Evolutionary conservation across 2,888 invertebrate species (phyloP).

Genomic region (Hirtodrosophila alboralis): DNA sequence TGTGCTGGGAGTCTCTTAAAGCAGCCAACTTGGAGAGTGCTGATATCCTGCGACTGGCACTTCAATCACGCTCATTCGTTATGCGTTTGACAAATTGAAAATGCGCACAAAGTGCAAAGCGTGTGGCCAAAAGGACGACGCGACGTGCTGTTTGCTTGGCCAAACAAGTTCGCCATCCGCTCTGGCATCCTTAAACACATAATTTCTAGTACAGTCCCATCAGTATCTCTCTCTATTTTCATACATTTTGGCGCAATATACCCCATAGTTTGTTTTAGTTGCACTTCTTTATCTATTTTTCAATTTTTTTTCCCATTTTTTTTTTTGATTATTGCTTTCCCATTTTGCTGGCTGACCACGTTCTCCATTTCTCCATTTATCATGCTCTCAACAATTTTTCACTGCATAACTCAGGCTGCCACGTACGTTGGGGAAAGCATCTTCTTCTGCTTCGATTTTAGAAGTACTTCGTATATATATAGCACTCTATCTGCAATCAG

Average conservation of each 20-base stretch:
- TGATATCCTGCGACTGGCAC: constrained; percentile 60
- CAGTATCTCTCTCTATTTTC: constrained; percentile 21
- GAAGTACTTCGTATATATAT: too few species aligned
- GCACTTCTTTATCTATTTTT: constrained; percentile 8
- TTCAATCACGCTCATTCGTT: constrained; percentile 77
- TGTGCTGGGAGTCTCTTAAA: constrained; percentile 48
- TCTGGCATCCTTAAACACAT: constrained; percentile 63
- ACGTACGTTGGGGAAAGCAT: constrained; percentile 48
- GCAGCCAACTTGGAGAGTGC: constrained; percentile 12
- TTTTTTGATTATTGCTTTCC: constrained; percentile 52
- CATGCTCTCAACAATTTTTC: constrained; percentile 69
- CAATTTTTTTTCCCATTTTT: background rate
- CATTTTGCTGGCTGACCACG: constrained; percentile 68
- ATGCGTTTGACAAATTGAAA: constrained; percentile 78
- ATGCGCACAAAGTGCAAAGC: constrained; percentile 67
- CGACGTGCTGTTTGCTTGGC: constrained; percentile 65
- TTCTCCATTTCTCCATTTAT: constrained; percentile 59
- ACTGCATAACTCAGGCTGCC: constrained; percentile 74
- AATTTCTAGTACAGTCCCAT: constrained; percentile 34
- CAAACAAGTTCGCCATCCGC: constrained; percentile 65
- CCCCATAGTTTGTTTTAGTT: constrained; percentile 2
- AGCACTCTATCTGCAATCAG: constrained; percentile 72
- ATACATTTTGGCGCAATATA: constrained; percentile 14
- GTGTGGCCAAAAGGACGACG: constrained; percentile 41
- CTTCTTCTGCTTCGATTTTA: constrained; percentile 3